These are phyloP conservation scores for Vannuccia rotundouncinata DNA, from an alignment of 2,888 invertebrate species.

Conservation along the genomic window DNA sequence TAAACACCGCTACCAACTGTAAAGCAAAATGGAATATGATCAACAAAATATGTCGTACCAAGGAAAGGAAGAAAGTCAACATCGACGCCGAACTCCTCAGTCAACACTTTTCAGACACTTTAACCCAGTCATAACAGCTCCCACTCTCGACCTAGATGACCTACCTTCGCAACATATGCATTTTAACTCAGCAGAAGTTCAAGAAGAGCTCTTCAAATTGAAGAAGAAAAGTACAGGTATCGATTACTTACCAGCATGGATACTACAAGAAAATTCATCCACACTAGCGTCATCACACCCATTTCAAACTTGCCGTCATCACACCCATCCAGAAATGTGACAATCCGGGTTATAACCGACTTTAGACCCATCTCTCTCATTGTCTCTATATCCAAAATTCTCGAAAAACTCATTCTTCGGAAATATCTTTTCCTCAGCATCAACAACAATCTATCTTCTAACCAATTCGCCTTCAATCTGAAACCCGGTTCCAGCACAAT, in stretches of 20 bases:
- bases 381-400: not conserved
- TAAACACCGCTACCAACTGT: not conserved
- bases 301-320: not conserved
- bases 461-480: not conserved
- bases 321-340: not conserved
- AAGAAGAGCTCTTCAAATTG: not conserved
- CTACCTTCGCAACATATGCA: not conserved
- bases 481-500: not conserved
- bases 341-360: not conserved
- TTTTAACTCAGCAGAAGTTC: not conserved
- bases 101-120: not conserved
- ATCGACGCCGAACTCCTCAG: not conserved
- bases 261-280: not conserved
- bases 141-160: not conserved
- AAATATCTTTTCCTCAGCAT: not conserved
- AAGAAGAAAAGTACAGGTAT: not conserved
- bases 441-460: not conserved
- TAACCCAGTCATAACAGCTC: not conserved
- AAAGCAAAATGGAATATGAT: not conserved
- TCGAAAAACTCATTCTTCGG: not conserved
- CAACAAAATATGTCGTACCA: not conserved
- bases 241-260: not conserved
- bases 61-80: not conserved
- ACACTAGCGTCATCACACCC: not conserved
- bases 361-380: not conserved